These are phyloP conservation scores for Sylvietta virens DNA, from an alignment of 2,113 vertebrate genomes.

Conservation along the genomic window DNA sequence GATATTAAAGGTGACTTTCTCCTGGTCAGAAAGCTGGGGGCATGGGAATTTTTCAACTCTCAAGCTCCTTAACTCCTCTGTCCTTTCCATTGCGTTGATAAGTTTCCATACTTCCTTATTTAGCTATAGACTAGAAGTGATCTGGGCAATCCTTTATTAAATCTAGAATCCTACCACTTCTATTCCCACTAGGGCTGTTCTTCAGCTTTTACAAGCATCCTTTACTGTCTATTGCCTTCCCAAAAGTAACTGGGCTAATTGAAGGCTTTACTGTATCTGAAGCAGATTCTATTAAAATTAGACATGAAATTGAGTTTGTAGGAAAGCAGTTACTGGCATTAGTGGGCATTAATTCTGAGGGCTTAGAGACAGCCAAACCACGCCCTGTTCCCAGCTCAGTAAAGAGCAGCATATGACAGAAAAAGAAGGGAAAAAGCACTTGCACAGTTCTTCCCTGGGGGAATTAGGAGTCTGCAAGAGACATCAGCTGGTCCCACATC, in stretches of 20 bases:
- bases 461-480: background rate
- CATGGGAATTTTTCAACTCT: background rate
- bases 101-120: background rate
- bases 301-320: background rate
- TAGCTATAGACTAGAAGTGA: background rate
- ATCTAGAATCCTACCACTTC: background rate
- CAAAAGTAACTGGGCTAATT: background rate
- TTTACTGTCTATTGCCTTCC: background rate
- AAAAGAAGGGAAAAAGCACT: background rate
- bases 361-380: background rate
- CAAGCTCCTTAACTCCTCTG: background rate
- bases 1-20: background rate
- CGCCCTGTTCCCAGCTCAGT: rapidly evolving
- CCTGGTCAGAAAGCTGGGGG: background rate
- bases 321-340: background rate
- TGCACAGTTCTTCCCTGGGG: rapidly evolving
- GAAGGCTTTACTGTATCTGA: background rate
- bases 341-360: background rate
- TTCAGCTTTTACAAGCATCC: background rate
- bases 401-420: background rate
- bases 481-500: background rate
- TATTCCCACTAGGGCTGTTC: background rate
- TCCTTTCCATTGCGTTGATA: background rate
- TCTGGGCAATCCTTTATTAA: background rate
- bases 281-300: background rate